phyloP scores from a whole-genome alignment of 2,888 invertebrate genomes.

The Tinea semifulvella region DNA sequence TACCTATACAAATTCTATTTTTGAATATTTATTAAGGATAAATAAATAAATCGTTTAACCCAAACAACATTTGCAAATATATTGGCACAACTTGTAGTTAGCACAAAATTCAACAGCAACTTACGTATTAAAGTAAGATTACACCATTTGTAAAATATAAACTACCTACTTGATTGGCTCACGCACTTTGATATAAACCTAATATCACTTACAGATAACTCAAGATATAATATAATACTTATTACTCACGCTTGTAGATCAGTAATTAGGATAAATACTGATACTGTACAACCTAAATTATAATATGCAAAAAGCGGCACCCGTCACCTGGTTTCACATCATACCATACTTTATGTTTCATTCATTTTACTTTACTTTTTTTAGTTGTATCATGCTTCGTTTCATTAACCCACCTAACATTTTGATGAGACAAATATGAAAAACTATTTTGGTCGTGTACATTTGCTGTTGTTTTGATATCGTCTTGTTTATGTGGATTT shows the following conservation, averaged over 20 bases:
- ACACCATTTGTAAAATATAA: conserved; percentile 4
- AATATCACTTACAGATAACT: too few relatives aligned
- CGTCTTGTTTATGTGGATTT: conserved; percentile 66
- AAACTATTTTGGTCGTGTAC: conserved; percentile 65
- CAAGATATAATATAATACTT: background rate
- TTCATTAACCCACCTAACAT: conserved; percentile 8
- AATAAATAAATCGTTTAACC: background rate
- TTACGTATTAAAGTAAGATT: conserved; percentile 3
- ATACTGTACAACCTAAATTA: background rate
- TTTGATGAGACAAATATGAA: conserved; percentile 23
- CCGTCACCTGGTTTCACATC: conserved; percentile 21
- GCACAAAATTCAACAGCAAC: conserved; percentile 28
- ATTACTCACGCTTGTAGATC: conserved; percentile 8
- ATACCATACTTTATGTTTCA: conserved; percentile 31
- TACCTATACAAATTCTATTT: conserved; percentile 19
- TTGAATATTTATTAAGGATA: conserved; percentile 16
- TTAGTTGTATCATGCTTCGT: background rate
- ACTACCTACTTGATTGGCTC: conserved; percentile 3
- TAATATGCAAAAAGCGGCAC: conserved; percentile 28
- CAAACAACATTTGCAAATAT: background rate
- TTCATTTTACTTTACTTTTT: conserved; percentile 25
- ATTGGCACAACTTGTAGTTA: conserved; percentile 39
- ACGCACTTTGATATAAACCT: background rate
- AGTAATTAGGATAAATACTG: background rate
- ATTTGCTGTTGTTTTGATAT: conserved; percentile 23